Conservation (phyloP, 1,140 invertebrate species). For the Drosophila asahinai region DNA sequence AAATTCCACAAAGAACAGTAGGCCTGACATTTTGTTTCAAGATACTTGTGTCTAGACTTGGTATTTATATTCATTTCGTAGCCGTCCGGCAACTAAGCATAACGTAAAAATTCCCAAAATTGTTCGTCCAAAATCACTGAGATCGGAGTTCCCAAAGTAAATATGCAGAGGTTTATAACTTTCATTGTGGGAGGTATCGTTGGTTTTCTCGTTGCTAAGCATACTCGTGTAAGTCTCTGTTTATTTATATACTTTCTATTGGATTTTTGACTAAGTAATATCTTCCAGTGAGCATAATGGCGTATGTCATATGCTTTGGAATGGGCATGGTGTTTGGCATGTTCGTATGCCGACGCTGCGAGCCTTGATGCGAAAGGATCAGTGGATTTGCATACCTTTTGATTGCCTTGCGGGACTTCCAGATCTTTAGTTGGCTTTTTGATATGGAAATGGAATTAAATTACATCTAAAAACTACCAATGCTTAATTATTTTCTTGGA, state of each 20-base stretch:
- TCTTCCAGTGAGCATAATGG: slow-evolving; percentile 37
- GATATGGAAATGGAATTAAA: slow-evolving; percentile 1
- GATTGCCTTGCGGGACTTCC: not conserved
- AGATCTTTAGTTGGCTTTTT: not conserved
- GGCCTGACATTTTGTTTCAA: not conserved
- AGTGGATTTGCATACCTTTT: not conserved
- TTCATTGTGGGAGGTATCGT: slow-evolving; percentile 49
- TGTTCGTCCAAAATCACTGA: not conserved
- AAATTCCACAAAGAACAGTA: not conserved
- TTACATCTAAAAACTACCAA: not conserved
- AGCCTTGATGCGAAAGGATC: not conserved
- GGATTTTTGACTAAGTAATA: not conserved
- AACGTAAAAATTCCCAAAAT: slow-evolving; percentile 5
- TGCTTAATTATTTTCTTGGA: not conserved
- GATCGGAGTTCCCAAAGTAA: not conserved
- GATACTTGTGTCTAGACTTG: not conserved
- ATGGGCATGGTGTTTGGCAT: slow-evolving; percentile 59
- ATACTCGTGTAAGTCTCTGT: slow-evolving; percentile 34
- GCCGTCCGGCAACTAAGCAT: not conserved
- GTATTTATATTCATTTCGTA: not conserved
- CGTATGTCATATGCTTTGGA: slow-evolving; percentile 38
- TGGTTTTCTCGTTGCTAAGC: slow-evolving; percentile 43
- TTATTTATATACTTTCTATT: not conserved
- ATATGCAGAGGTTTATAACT: slow-evolving; percentile 47
- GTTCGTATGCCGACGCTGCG: slow-evolving; percentile 50